A percentile compares a stretch with the other conserved stretches of the same genome.
Evolutionary conservation across 2,888 invertebrate genomes (phyloP).

Genomic region (Ashinkailepas kermadecensis): DNA sequence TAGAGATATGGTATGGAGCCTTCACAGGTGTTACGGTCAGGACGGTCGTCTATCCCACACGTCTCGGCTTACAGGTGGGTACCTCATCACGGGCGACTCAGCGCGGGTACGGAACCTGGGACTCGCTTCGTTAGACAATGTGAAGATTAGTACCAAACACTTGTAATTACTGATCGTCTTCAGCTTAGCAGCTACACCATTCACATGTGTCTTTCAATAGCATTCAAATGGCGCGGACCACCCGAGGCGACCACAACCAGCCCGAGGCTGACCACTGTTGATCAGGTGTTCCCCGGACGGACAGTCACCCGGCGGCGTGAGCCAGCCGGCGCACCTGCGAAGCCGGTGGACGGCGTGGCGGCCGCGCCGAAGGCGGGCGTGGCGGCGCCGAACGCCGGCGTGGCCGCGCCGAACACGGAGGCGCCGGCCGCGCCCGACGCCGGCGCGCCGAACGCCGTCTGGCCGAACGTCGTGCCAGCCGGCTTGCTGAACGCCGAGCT

Average conservation of each 20-base stretch:
- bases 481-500: slow-evolving; percentile 41
- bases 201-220: not conserved
- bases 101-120: too few relatives aligned
- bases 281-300: not conserved
- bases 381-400: slow-evolving; percentile 40
- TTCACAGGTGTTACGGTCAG: too few relatives aligned
- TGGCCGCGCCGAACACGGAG: slow-evolving; percentile 36
- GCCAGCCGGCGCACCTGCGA: slow-evolving; percentile 29
- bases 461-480: slow-evolving; percentile 42
- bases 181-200: too few relatives aligned
- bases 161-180: too few relatives aligned
- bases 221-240: not conserved
- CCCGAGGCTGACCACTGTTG: not conserved
- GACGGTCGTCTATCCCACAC: too few relatives aligned
- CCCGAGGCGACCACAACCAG: not conserved
- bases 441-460: slow-evolving; percentile 32
- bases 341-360: slow-evolving; percentile 30
- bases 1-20: too few relatives aligned
- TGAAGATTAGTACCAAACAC: too few relatives aligned
- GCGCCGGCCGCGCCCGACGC: slow-evolving; percentile 29
- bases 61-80: too few relatives aligned
- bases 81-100: too few relatives aligned
- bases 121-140: too few relatives aligned
- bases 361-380: slow-evolving; percentile 29
- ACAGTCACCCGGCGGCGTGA: not conserved